Evolutionary conservation across 1,140 invertebrate genomes (phyloP).

Genomic region (Chlorops oryzae): DNA sequence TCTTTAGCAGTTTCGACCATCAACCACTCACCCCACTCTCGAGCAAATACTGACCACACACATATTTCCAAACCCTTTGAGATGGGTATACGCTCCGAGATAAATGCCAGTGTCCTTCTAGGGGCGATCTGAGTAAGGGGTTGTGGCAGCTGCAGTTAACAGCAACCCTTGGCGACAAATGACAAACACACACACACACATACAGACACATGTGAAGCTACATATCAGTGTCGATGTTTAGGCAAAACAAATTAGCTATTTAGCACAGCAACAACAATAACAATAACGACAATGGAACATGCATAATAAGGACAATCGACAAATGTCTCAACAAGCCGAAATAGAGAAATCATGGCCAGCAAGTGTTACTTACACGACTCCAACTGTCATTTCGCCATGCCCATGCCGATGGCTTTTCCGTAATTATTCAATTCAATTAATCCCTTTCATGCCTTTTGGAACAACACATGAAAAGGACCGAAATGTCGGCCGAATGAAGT

Average conservation of each 20-base stretch:
- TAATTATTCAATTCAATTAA: conserved; percentile 47
- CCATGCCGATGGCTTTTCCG: conserved; percentile 17
- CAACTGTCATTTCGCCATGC: background rate
- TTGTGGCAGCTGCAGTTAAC: conserved; percentile 43
- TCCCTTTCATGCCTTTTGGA: conserved; percentile 30
- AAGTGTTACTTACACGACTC: conserved; percentile 19
- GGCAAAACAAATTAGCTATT: conserved; percentile 45
- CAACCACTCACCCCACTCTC: background rate
- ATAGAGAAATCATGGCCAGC: conserved; percentile 12
- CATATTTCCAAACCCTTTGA: background rate
- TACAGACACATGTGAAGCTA: conserved; percentile 14
- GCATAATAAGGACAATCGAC: background rate
- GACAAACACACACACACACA: background rate
- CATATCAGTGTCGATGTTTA: too few relatives aligned
- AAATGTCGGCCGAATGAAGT: too few relatives aligned
- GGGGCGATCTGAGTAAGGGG: background rate
- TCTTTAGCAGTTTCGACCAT: conserved; percentile 33
- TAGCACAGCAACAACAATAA: conserved; percentile 25
- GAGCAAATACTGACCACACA: background rate
- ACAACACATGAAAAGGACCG: too few relatives aligned
- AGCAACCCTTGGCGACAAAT: conserved; percentile 23
- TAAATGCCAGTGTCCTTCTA: background rate
- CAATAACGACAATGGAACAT: background rate
- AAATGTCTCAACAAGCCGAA: background rate
- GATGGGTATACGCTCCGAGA: background rate